Base-by-base conservation (phyloP, 2,888 invertebrate species). In the Hemistola chrysoprasaria region DNA sequence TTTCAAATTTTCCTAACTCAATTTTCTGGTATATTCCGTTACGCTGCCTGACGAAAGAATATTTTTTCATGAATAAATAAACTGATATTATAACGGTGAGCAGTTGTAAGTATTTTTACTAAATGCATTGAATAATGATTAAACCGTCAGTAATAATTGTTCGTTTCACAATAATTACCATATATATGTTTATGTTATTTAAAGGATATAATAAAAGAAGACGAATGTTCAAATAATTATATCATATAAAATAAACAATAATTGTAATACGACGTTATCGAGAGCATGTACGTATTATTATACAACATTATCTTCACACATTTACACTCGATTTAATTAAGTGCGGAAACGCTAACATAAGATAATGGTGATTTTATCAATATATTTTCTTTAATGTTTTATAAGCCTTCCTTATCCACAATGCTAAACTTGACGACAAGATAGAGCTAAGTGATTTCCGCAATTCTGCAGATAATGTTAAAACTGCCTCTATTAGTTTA, bases 161-260 rank as follows among this genome's bases (percentile, higher is more conserved):
- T n/a, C n/a, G n/a, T n/a, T n/a, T n/a, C n/a, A n/a, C n/a, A n/a
- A n/a, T n/a, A n/a, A n/a, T n/a, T n/a, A n/a, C n/a, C n/a, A n/a
- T n/a, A n/a, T n/a, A n/a, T n/a, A n/a, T n/a, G n/a, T n/a, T n/a
- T n/a, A 45, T 50, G 55, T 56, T 56, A 51, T 33, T 54, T 30
- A 36, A 25, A 39, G 40, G 38, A 33, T 45, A 40, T 49, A 58
- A 53, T 54, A 59, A 55, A 59, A 57, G 48, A 47, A 49, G 37
- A 49, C 22, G 26, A 44, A 54, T 53, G 55, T 53, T 58, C 53
- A 49, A 57, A 56, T 53, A 65, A 56, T 61, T 62, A 58, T 55
- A 62, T 66, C 63, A 57, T 42, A n/a, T n/a, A 51, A 57, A 59
- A 58, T 61, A 62, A 67, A 71, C 67, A 62, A n/a, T n/a, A n/a